Evolutionary conservation across 2,888 invertebrate genomes (phyloP), one percentile per base, ranked within the genome.

Genomic region (Drosophila rubida): DNA sequence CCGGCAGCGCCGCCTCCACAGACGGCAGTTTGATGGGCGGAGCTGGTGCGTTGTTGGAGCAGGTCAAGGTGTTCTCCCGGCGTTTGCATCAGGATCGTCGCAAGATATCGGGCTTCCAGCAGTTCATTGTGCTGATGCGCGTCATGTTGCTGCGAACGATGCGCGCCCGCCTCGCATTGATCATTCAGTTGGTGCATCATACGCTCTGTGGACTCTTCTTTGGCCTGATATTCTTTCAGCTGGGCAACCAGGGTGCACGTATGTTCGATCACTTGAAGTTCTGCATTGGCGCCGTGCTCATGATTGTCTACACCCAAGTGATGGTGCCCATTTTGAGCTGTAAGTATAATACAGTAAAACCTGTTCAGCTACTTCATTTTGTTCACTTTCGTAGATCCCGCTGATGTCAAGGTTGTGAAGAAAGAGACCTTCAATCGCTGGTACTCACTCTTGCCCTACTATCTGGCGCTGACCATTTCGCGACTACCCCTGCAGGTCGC

Each of bases 361-460:
- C 5, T n/a, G 5, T 2, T 37, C 35, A 13, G 35, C 13, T 37
- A 4, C 35, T 13, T 14, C 13, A 37, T 0, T 37, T 8, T 4
- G 16, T 1, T 16, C 8, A 5, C 0, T 35, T 25, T 11, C 74
- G 1, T 92, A 95, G 95, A 94, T 93, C 95, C 95, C 0, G 93
- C 93, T 87, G 95, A 95, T 92, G 94, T 95, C 0, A 95, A 95
- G 89, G 91, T 95, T 46, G 93, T 95, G 0, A 94, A 94, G 84
- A 95, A 95, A 80, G 95, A 95, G 86, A 94, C 94, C 65, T 95
- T 95, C 89, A 95, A 95, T 90, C 93, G 94, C 51, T 95, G 95
- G 95, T 95, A 95, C 87, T 92, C 93, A 5, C 88, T 95, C 6
- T 92, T 93, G 0, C 94, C 95, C 0, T 95, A 95, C 90, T 95